Evolutionary conservation across 1,140 invertebrate species (phyloP).

Genomic region (Oncopeltus fasciatus): DNA sequence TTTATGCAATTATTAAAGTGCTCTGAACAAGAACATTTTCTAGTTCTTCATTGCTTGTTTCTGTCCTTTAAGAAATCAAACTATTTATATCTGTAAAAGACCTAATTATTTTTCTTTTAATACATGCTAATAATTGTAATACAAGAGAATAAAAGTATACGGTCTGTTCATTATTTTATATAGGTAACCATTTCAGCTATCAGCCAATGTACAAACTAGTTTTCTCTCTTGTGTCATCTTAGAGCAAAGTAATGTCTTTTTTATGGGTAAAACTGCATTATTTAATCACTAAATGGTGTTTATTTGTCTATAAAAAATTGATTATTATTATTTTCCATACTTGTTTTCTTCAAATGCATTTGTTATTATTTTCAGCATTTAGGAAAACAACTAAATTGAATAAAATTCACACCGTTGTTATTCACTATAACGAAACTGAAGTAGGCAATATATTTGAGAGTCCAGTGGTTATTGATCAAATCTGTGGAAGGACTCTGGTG

Average conservation of each 20-base stretch:
- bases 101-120: no score
- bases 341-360: not conserved
- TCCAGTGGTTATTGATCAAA: slow-evolving; percentile 45
- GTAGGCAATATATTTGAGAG: slow-evolving; percentile 52
- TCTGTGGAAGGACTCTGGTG: slow-evolving; percentile 47
- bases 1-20: no score
- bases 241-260: not conserved
- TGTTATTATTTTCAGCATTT: not conserved
- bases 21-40: no score
- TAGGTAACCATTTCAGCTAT: no score
- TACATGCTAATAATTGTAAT: no score
- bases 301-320: not conserved
- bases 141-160: no score
- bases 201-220: no score
- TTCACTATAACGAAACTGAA: slow-evolving; percentile 44
- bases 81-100: no score
- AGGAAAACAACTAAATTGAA: not conserved
- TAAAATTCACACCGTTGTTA: slow-evolving; percentile 50
- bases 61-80: no score
- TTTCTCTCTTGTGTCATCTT: no score
- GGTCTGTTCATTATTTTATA: no score
- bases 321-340: not conserved
- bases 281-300: not conserved
- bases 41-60: no score
- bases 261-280: not conserved